A percentile compares a stretch with the other conserved stretches of the same genome.
phyloP scores from a whole-genome alignment of 2,113 vertebrate species.

The Trichechus manatus region DNA sequence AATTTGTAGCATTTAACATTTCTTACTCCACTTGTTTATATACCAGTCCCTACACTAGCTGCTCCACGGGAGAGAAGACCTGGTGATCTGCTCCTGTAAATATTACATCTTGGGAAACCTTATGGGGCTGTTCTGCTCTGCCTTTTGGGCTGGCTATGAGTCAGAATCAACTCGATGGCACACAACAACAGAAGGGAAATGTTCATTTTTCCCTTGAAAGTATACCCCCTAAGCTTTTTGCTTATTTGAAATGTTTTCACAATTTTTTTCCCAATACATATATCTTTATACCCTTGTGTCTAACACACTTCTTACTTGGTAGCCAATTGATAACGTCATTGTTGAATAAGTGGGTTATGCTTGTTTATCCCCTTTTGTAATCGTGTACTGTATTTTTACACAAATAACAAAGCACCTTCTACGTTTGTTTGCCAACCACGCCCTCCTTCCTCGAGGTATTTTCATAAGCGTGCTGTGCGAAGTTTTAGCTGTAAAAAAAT shows the following conservation, averaged over 20 bases:
- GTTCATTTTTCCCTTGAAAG: background rate
- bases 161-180: background rate
- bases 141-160: background rate
- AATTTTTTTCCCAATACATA: background rate
- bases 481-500: too few species aligned
- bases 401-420: too few species aligned
- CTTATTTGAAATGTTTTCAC: background rate
- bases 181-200: background rate
- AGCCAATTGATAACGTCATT: background rate
- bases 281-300: background rate
- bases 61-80: too few species aligned
- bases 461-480: too few species aligned
- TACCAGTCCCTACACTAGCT: background rate
- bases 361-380: background rate
- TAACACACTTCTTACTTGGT: background rate
- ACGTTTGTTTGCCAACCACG: too few species aligned
- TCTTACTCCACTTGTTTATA: background rate
- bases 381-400: background rate
- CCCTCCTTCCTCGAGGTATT: too few species aligned
- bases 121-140: background rate
- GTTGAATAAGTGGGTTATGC: background rate
- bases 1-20: background rate
- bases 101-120: background rate
- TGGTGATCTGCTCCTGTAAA: background rate
- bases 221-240: background rate